phyloP scores from a whole-genome alignment of 2,888 invertebrate genomes.

The Caenorhabditis afra region DNA sequence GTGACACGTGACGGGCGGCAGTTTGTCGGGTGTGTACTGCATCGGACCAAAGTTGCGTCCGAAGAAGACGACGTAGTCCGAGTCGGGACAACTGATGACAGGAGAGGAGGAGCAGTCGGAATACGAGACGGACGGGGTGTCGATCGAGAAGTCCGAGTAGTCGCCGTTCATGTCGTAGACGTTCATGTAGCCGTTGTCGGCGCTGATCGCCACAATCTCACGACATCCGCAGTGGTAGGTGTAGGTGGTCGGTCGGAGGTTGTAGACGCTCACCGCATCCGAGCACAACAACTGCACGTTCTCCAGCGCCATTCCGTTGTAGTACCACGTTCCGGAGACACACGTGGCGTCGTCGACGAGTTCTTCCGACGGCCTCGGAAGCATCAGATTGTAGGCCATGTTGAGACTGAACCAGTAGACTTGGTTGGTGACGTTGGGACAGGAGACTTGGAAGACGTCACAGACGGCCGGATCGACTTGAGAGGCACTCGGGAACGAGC shows the following conservation, averaged over 20 bases:
- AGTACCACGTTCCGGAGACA: neutral
- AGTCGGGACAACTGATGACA: neutral
- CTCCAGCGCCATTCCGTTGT: neutral
- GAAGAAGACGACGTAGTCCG: neutral
- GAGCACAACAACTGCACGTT: neutral
- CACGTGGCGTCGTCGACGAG: neutral
- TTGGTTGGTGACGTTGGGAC: no score
- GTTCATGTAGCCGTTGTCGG: neutral
- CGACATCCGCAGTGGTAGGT: neutral
- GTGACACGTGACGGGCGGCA: neutral
- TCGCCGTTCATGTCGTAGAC: neutral
- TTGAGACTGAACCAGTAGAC: no score
- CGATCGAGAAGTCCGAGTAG: neutral
- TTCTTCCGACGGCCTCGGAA: neutral
- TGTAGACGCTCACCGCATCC: neutral
- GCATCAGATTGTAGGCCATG: no score
- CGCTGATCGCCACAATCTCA: neutral
- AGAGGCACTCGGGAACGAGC: no score
- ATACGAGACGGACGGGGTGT: neutral
- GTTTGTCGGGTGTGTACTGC: neutral
- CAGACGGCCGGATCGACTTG: no score
- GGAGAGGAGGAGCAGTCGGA: no score
- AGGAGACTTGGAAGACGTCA: no score
- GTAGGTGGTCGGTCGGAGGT: neutral
- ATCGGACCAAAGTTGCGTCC: neutral